Conservation (phyloP, 2,113 vertebrate genomes). For the Cathartes aura region DNA sequence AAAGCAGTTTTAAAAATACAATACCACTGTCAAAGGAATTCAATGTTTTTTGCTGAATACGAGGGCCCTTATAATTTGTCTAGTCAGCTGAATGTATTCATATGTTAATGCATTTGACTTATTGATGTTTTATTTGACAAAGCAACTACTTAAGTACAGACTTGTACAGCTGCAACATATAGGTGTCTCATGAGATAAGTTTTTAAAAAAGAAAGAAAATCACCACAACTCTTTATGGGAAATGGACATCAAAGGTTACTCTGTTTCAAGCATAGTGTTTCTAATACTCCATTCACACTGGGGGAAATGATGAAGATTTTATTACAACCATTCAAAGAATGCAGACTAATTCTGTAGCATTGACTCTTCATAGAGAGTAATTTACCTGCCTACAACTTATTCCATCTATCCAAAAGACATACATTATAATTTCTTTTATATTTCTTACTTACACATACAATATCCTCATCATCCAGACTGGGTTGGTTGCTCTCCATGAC, state of each 20-base stretch:
- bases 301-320: neutral
- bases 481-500: neutral
- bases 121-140: conserved; percentile 41
- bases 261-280: neutral
- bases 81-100: neutral
- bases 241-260: neutral
- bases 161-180: conserved; percentile 1
- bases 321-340: neutral
- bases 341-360: neutral
- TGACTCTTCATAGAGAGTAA: neutral
- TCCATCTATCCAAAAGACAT: neutral
- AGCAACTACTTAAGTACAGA: conserved; percentile 5
- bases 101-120: conserved; percentile 40
- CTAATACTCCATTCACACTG: neutral
- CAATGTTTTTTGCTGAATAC: neutral
- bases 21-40: conserved; percentile 14
- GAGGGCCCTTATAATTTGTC: neutral
- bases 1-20: neutral
- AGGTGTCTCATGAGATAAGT: neutral
- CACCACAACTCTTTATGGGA: neutral
- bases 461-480: neutral
- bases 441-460: neutral
- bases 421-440: neutral
- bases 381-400: neutral
- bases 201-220: conserved; percentile 31